Evolutionary conservation across 2,797 vertebrate species (phyloP).

Genomic region (Enteromius radiatus): DNA sequence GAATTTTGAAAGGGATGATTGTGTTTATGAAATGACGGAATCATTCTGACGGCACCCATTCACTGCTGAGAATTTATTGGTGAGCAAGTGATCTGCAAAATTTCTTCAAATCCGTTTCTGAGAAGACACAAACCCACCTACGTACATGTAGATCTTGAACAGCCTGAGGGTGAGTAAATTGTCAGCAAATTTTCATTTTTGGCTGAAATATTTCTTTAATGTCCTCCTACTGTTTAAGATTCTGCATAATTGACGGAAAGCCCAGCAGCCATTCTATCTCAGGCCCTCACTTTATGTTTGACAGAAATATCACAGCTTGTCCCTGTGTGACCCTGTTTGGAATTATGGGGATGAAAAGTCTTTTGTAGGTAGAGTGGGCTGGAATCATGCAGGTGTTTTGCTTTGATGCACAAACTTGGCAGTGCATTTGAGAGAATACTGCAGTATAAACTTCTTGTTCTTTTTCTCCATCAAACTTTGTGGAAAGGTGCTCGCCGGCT

Average conservation of each 20-base stretch:
- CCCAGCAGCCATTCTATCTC: conserved; percentile 38
- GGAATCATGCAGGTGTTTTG: conserved; percentile 26
- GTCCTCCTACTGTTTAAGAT: conserved; percentile 10
- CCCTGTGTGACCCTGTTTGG: conserved; percentile 39
- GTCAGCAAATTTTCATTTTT: not conserved
- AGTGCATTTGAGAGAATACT: conserved; percentile 28
- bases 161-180: not conserved
- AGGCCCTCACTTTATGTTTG: conserved; percentile 29
- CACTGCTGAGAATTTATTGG: not conserved
- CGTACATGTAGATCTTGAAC: not conserved
- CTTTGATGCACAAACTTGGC: conserved; percentile 32
- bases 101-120: not conserved
- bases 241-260: not conserved
- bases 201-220: not conserved
- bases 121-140: not conserved
- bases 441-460: conserved; percentile 24
- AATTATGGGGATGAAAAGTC: conserved; percentile 12
- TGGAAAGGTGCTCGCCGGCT: conserved; percentile 43
- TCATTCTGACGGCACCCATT: not conserved
- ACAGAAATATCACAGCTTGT: conserved; percentile 27
- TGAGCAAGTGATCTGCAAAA: not conserved
- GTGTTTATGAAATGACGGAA: no score
- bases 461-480: conserved; percentile 48
- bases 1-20: not conserved
- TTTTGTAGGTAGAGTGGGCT: conserved; percentile 29